Evolutionary conservation across 2,113 vertebrate species (phyloP).

Genomic region (Poicephalus gulielmi): DNA sequence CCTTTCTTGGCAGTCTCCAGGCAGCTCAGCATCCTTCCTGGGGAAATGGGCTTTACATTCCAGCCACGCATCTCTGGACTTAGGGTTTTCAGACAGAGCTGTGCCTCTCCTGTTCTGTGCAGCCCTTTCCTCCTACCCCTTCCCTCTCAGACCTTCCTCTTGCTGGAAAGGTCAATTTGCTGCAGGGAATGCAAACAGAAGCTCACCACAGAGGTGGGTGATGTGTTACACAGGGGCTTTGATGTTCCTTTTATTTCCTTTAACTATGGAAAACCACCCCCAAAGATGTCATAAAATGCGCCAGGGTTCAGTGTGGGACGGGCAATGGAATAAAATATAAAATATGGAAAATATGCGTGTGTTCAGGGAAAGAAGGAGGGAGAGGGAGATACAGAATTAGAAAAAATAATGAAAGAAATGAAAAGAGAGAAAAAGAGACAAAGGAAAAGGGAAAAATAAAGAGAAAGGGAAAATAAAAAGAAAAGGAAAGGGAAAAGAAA

Average conservation of each 20-base stretch:
- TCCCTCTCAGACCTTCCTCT: neutral
- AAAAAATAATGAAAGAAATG: neutral
- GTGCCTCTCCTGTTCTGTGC: neutral
- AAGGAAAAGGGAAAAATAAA: accelerated
- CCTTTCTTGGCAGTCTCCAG: neutral
- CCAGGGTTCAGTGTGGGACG: neutral
- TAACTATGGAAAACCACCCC: neutral
- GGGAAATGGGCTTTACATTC: neutral
- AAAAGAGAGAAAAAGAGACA: too few species aligned
- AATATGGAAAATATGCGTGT: neutral
- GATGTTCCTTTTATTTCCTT: constrained; percentile 21
- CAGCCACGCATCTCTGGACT: neutral
- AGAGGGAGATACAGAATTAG: neutral
- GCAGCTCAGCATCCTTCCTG: neutral
- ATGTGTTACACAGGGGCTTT: neutral
- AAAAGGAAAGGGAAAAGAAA: too few species aligned
- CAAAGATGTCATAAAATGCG: neutral
- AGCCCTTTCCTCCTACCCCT: neutral
- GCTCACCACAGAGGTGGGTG: neutral
- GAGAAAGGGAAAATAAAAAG: neutral
- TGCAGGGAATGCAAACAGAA: neutral
- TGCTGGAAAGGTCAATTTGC: neutral
- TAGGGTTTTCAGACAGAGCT: neutral
- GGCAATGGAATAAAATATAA: neutral
- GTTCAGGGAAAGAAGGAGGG: neutral